Percentiles rank a stretch among this genome's conserved stretches.
Evolutionary conservation across 2,888 invertebrate species (phyloP).

Genomic region (Campoletis raptor): DNA sequence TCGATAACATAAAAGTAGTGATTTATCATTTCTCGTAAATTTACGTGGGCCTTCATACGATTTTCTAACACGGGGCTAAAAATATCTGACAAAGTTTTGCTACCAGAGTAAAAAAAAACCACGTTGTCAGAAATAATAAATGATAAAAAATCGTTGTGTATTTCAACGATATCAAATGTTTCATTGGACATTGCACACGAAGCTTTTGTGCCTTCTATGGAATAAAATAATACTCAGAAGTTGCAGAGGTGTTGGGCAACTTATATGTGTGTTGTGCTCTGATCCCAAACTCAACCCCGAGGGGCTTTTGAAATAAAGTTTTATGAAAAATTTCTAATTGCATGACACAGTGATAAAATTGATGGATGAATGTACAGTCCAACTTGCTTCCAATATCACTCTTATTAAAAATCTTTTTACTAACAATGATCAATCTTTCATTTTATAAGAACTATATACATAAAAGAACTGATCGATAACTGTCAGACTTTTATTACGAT

Average conservation of each 20-base stretch:
- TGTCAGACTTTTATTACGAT: constrained; percentile 41
- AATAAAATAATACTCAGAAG: constrained; percentile 30
- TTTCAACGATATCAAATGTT: not conserved
- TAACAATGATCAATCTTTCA: constrained; percentile 49
- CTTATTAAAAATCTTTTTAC: constrained; percentile 31
- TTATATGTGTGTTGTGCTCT: not conserved
- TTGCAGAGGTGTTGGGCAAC: not conserved
- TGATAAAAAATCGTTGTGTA: not conserved
- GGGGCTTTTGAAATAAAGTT: constrained; percentile 27
- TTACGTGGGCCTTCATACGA: no score
- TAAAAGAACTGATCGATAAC: constrained; percentile 44
- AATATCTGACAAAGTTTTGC: no score
- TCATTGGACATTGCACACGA: no score
- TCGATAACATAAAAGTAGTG: not conserved
- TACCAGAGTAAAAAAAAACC: no score
- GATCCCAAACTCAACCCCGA: not conserved
- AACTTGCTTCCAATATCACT: constrained; percentile 24
- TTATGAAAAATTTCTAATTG: constrained; percentile 50
- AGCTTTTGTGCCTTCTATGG: constrained; percentile 1
- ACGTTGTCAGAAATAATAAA: not conserved
- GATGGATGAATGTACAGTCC: constrained; percentile 49
- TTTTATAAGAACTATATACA: constrained; percentile 21
- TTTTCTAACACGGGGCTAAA: no score
- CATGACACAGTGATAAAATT: constrained; percentile 27
- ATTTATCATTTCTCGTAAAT: not conserved